Percentiles rank a stretch among this genome's conserved stretches.
Evolutionary conservation across 2,113 vertebrate genomes (phyloP).

Genomic region (Herpetotheres cachinnans): DNA sequence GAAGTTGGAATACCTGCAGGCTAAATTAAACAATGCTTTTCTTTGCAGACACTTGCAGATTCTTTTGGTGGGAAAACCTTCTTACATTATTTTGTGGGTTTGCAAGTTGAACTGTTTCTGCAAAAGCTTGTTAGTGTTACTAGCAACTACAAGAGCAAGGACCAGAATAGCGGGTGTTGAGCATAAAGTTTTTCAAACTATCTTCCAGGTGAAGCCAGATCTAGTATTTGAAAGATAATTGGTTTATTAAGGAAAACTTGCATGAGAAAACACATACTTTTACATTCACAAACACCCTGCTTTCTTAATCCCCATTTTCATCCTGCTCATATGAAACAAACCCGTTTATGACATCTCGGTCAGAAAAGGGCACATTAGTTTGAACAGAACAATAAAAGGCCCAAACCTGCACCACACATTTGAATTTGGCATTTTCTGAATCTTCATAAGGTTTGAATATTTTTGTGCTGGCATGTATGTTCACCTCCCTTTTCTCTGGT

Average conservation of each 20-base stretch:
- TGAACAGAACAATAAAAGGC: not conserved
- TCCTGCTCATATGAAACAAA: not conserved
- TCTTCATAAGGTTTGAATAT: not conserved
- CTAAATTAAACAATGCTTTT: not conserved
- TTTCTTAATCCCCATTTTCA: not conserved
- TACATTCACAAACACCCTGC: not conserved
- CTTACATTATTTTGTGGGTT: accelerated
- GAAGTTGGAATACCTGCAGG: not conserved
- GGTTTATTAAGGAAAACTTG: not conserved
- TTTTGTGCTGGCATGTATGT: not conserved
- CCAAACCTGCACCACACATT: accelerated
- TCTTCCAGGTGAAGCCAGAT: not conserved
- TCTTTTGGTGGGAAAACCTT: not conserved
- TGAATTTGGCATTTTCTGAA: not conserved
- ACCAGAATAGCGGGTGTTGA: accelerated
- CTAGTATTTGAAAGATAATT: not conserved
- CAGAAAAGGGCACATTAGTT: not conserved
- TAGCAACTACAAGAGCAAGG: not conserved
- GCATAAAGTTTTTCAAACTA: not conserved
- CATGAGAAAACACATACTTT: not conserved
- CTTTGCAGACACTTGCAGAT: accelerated
- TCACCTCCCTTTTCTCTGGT: not conserved
- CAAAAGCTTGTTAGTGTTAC: not conserved
- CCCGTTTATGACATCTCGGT: not conserved
- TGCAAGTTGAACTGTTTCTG: not conserved